These are phyloP conservation scores for Lottia gigantea DNA, from an alignment of 2,888 invertebrate genomes.

Conservation along the genomic window DNA sequence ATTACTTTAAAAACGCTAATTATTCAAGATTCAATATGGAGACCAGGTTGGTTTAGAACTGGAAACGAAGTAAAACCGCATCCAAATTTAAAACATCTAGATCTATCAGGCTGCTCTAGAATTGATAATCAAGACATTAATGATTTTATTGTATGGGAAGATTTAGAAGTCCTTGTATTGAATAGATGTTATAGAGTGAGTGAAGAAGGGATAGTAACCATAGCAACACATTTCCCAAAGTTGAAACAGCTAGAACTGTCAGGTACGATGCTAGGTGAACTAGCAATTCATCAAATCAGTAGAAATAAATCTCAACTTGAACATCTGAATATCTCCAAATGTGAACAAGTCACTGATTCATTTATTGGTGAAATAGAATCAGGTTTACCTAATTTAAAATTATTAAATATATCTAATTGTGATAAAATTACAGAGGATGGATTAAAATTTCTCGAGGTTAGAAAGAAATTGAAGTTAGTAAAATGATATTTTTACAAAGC, in stretches of 20 bases:
- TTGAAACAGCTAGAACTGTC: constrained; percentile 39
- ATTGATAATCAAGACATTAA: constrained; percentile 44
- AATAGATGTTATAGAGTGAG: constrained; percentile 46
- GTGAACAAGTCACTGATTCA: constrained; percentile 34
- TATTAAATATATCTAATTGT: constrained; percentile 39
- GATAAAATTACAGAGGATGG: constrained; percentile 23
- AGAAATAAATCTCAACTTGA: constrained; percentile 36
- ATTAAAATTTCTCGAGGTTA: background rate
- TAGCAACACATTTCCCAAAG: constrained; percentile 35
- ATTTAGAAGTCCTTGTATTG: constrained; percentile 40
- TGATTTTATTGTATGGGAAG: constrained; percentile 36
- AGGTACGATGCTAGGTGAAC: constrained; percentile 36
- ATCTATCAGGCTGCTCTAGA: constrained; percentile 37
- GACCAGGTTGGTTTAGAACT: constrained; percentile 47
- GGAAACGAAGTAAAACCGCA: constrained; percentile 26
- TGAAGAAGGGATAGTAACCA: constrained; percentile 35
- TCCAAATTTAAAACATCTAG: constrained; percentile 39
- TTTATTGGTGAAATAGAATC: constrained; percentile 34
- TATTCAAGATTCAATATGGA: constrained; percentile 43
- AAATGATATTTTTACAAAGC: too few species aligned
- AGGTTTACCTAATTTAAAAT: constrained; percentile 36
- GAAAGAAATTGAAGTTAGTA: too few species aligned
- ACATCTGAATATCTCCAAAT: constrained; percentile 36
- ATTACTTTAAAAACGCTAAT: constrained; percentile 35
- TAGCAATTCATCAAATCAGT: constrained; percentile 48